These are phyloP conservation scores for Glaucomys volans DNA, from an alignment of 2,113 vertebrate species.

Conservation along the genomic window DNA sequence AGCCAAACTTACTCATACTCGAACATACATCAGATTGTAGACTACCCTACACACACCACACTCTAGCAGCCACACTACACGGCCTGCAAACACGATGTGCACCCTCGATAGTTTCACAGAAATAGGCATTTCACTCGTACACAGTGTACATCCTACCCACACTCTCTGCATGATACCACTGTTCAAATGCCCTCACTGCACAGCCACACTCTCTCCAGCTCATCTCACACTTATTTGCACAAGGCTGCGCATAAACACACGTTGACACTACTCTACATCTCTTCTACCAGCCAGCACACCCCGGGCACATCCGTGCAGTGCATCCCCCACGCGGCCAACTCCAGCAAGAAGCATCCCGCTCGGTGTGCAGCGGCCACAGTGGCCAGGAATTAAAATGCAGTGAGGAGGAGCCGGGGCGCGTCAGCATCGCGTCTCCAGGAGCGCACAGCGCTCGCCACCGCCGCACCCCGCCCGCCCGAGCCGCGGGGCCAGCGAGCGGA, in stretches of 20 bases:
- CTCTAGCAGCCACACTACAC: background rate
- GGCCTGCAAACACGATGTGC: background rate
- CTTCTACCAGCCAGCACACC: background rate
- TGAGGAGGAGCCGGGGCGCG: conserved; percentile 82
- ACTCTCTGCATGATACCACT: background rate
- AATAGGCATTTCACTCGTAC: background rate
- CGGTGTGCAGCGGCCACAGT: conserved; percentile 82
- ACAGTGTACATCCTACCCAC: background rate
- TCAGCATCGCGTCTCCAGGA: conserved; percentile 82
- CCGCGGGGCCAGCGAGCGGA: conserved; percentile 66
- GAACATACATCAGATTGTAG: background rate
- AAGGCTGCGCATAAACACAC: background rate
- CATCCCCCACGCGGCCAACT: background rate
- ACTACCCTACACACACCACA: background rate
- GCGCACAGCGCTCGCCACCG: conserved; percentile 68
- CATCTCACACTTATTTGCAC: background rate
- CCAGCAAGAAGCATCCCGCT: conserved; percentile 69
- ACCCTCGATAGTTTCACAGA: background rate
- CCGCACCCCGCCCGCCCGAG: conserved; percentile 75
- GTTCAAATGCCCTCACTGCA: conserved; percentile 28
- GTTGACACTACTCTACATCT: background rate
- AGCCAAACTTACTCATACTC: background rate
- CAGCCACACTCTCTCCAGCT: background rate
- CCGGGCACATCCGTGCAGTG: background rate
- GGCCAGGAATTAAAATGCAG: conserved; percentile 84